Base-by-base conservation (phyloP, 2,113 vertebrate genomes). In the Elaphurus davidianus region DNA sequence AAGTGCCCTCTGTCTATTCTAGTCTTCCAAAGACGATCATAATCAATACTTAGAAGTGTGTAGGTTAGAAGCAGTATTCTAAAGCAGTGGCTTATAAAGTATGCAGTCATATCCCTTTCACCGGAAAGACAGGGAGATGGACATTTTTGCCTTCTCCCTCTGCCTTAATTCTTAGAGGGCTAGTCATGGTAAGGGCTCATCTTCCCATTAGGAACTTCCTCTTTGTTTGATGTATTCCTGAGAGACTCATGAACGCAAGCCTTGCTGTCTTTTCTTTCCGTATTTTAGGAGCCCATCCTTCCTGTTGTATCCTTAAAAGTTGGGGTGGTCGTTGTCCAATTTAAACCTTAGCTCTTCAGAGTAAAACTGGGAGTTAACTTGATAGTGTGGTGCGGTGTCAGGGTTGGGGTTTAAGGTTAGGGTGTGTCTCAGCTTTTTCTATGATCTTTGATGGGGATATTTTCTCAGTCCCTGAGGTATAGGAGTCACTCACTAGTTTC, bases 91-190 rank as follows among this genome's bases (percentile, higher is more conserved):
- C 50, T 54, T 83, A 36, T 55, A 83, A 83, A 36, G 50, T 54
- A 55, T 83, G 21, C 21, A 15, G 33, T 55, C 81, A 36, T 36
- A 83, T 55, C 50, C 81, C 2, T 55, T 83, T 55, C 50, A 54
- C 0, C 0, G 1, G 21, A 55, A 83, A 82, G 33, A 4, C 19
- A 14, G 19, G 11, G 33, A 13, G 6, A 23, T 13, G 50, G 33
- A 21, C 30, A 82, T 25, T 83, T 82, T 82, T 52, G 47, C 79
- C 81, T 55, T 23, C 19, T 54, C 81, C 33, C 11, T 83, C 50
- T 83, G 33, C 12, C 50, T n/a, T 54, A 21, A 55, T 54, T 83
- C 33, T n/a, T 55, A 4, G 33, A 83, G 28, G 40, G 27, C 43
- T 14, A 76, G 3, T 10, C 40, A 4, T 16, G 40, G 13, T 87